These are phyloP conservation scores for Triplophysa bombifrons DNA, from an alignment of 2,797 vertebrate genomes.

Conservation along the genomic window DNA sequence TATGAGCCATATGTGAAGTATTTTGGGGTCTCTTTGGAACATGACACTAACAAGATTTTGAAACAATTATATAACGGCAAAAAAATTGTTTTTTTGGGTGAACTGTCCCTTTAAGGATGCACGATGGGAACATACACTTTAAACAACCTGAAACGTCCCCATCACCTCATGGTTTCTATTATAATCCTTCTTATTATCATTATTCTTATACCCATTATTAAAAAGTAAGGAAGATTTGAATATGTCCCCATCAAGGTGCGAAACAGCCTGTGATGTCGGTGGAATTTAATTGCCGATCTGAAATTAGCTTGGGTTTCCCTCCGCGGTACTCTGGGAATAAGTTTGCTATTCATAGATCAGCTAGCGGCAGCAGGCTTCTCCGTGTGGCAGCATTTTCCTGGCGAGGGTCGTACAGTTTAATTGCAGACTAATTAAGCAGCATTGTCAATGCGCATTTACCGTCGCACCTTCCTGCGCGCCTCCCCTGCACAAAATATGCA, in stretches of 20 bases:
- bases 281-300: slow-evolving; percentile 12
- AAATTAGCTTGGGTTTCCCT: slow-evolving; percentile 25
- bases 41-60: background rate
- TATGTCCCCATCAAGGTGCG: slow-evolving; percentile 26
- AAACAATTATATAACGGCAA: slow-evolving; percentile 4
- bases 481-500: slow-evolving; percentile 74
- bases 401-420: slow-evolving; percentile 59
- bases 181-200: background rate
- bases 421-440: slow-evolving; percentile 75
- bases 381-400: slow-evolving; percentile 67
- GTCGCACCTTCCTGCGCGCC: slow-evolving; percentile 58
- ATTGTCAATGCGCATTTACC: slow-evolving; percentile 73
- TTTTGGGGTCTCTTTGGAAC: no score
- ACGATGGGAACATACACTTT: background rate
- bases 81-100: slow-evolving; percentile 2
- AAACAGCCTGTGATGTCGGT: background rate
- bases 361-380: slow-evolving; percentile 76
- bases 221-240: slow-evolving; percentile 24
- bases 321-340: background rate
- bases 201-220: background rate
- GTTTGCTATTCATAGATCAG: slow-evolving; percentile 23
- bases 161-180: background rate
- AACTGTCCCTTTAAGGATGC: slow-evolving; percentile 16
- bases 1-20: background rate
- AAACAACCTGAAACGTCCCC: slow-evolving; percentile 9